phyloP scores from a whole-genome alignment of 1,140 invertebrate genomes.

The Magallana ariakensis region DNA sequence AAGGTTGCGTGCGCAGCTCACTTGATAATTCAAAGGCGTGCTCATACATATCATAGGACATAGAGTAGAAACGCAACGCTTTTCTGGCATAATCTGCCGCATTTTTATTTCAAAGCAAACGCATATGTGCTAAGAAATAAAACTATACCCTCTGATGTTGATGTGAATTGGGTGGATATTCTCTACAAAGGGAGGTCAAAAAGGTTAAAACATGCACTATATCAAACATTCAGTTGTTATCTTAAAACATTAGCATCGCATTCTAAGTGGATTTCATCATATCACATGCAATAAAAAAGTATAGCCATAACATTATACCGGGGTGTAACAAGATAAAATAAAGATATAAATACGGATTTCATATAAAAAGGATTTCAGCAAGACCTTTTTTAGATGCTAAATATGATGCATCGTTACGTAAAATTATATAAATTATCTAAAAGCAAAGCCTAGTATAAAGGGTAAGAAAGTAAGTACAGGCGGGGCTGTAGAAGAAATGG shows the following conservation, averaged over 20 bases:
- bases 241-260: not conserved
- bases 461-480: constrained; percentile 36
- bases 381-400: too few species aligned
- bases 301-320: not conserved
- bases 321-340: not conserved
- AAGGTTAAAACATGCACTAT: constrained; percentile 14
- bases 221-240: not conserved
- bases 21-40: too few species aligned
- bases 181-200: not conserved
- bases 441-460: not conserved
- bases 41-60: too few species aligned
- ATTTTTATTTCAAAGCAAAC: too few species aligned
- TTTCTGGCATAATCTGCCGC: too few species aligned
- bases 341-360: not conserved
- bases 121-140: too few species aligned
- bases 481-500: constrained; percentile 13
- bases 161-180: not conserved
- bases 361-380: not conserved
- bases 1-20: too few species aligned
- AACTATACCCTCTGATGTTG: not conserved
- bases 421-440: not conserved
- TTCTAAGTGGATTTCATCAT: not conserved
- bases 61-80: too few species aligned
- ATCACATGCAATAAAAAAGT: not conserved
- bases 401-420: too few species aligned